phyloP scores from a whole-genome alignment of 2,797 vertebrate species.

The Pagetopsis macropterus region DNA sequence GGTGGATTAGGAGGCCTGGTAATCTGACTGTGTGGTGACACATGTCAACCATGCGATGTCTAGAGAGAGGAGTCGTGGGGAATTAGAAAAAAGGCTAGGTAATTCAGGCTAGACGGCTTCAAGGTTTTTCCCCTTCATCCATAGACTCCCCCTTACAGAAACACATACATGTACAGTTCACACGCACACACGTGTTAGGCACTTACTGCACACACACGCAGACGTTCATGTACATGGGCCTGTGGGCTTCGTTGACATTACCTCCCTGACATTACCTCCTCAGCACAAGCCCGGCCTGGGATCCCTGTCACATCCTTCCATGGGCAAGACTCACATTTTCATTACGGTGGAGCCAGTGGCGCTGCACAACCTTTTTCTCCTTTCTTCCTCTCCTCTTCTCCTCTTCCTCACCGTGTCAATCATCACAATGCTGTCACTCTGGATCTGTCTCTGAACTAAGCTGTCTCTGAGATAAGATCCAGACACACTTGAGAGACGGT shows the following conservation, averaged over 20 bases:
- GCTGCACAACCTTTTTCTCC: slow-evolving; percentile 74
- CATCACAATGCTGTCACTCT: slow-evolving; percentile 76
- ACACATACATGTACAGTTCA: slow-evolving; percentile 6
- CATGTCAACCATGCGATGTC: slow-evolving; percentile 73
- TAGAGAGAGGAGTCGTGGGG: slow-evolving; percentile 55
- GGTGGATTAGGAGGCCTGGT: slow-evolving; percentile 77
- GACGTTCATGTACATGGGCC: slow-evolving; percentile 45
- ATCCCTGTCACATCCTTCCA: slow-evolving; percentile 70
- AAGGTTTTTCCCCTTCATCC: slow-evolving; percentile 34
- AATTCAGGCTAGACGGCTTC: slow-evolving; percentile 58
- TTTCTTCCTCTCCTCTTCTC: slow-evolving; percentile 54
- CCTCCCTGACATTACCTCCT: slow-evolving; percentile 66
- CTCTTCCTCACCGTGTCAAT: slow-evolving; percentile 67
- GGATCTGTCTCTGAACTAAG: slow-evolving; percentile 70
- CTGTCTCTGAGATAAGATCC: slow-evolving; percentile 66
- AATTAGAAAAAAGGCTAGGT: slow-evolving; percentile 61
- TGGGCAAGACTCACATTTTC: slow-evolving; percentile 69
- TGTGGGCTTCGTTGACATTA: slow-evolving; percentile 73
- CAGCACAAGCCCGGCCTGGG: slow-evolving; percentile 45
- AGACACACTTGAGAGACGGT: slow-evolving; percentile 64
- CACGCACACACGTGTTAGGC: neutral
- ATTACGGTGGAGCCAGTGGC: slow-evolving; percentile 71
- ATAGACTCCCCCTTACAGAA: slow-evolving; percentile 8
- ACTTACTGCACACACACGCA: slow-evolving; percentile 30
- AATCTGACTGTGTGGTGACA: slow-evolving; percentile 80